Base-by-base conservation (phyloP, 1,140 invertebrate genomes). In the Habropoda laboriosa region DNA sequence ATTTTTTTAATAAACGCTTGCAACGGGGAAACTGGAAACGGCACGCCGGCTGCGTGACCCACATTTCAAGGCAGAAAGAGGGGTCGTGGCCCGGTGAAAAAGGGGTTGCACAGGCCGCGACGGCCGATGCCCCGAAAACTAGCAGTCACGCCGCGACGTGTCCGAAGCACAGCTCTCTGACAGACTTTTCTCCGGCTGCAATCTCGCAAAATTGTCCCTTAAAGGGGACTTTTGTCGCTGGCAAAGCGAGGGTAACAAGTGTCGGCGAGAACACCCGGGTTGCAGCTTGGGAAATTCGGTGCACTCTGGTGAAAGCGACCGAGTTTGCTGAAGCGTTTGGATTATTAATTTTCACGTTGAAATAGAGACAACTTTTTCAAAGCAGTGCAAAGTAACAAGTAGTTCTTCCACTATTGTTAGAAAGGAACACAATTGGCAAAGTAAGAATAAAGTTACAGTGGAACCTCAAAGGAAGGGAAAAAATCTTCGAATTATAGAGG, bases 31-130 rank as follows among this genome's bases (percentile, higher is more conserved):
- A 63, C n/a, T 42, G 53, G 53, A 66, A 66, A 75, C 49, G 38
- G 60, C 35, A 40, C 71, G 80, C 45, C 81, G 42, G 53, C 49
- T 83, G 81, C 49, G 66, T 72, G 79, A 66, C 79, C 73, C 67
- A 67, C 47, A 83, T 83, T 81, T 30, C 38, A n/a, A 7, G 35
- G 27, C 24, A 47, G 24, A 40, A 32, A 55, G 40, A 5, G 60
- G 24, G 21, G 38, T 45, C 7, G 13, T 32, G 35, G n/a, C 61
- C 53, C 42, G 35, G n/a, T 27, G 61, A 40, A 35, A 55, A 30
- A 40, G 38, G 49, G 55, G 45, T 53, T 78, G 60, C 42, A 71
- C 55, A 3, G 49, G 16, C 27, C 18, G 40, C 40, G 7, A 27
- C 57, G 71, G 16, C 16, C 71, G 45, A 61, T 51, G 42, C 58